Conservation (phyloP, 2,888 invertebrate species). For the Pharmacophagus antenor region DNA sequence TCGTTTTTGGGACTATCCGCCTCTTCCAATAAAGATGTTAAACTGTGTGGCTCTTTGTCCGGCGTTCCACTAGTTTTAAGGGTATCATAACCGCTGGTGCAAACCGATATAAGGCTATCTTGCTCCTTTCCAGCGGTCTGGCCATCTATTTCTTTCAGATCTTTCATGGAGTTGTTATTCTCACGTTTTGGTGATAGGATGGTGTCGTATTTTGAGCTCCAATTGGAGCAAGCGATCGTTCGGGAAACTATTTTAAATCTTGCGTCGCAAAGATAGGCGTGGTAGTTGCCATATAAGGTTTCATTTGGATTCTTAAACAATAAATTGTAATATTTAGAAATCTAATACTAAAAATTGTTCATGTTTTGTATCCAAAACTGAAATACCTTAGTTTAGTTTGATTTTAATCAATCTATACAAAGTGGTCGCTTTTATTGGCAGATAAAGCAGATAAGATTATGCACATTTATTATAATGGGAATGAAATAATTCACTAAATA, state of each 20-base stretch:
- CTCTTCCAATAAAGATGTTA: slow-evolving; percentile 59
- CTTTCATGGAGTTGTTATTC: slow-evolving; percentile 59
- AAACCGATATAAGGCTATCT: slow-evolving; percentile 68
- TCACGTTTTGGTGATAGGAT: slow-evolving; percentile 65
- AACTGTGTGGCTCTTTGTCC: slow-evolving; percentile 61
- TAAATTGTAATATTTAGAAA: not conserved
- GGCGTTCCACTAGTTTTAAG: slow-evolving; percentile 56
- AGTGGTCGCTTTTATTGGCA: no score
- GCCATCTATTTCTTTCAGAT: slow-evolving; percentile 57
- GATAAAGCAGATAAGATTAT: no score
- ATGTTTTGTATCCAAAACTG: no score
- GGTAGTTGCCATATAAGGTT: slow-evolving; percentile 89
- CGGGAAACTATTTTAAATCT: slow-evolving; percentile 88
- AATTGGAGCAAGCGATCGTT: slow-evolving; percentile 86
- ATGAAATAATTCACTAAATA: no score
- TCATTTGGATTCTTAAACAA: slow-evolving; percentile 77
- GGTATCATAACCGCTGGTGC: slow-evolving; percentile 72
- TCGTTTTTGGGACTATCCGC: slow-evolving; percentile 34
- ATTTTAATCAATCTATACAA: no score
- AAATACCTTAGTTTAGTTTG: no score
- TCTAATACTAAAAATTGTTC: no score
- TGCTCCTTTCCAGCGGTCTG: slow-evolving; percentile 54
- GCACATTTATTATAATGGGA: no score
- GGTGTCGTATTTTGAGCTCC: slow-evolving; percentile 91
- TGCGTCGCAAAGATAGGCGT: slow-evolving; percentile 93